Percentiles rank a stretch among this genome's conserved stretches.
Evolutionary conservation across 2,113 vertebrate species (phyloP).

Genomic region (Eleginops maclovinus): DNA sequence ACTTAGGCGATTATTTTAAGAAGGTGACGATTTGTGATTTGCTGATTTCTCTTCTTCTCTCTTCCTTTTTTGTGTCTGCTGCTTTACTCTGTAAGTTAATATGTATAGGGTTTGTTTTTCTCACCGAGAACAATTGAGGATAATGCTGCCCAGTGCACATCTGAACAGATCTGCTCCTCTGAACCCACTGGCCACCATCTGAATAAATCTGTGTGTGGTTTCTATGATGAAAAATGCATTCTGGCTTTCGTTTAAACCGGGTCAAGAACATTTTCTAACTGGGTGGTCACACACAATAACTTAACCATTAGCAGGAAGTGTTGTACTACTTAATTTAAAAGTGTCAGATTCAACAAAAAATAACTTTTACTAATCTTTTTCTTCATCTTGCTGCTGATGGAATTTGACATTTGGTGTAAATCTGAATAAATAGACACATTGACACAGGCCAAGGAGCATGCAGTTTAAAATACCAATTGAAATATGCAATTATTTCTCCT

Average conservation of each 20-base stretch:
- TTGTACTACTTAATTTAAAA: slow-evolving; percentile 13
- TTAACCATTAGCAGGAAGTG: slow-evolving; percentile 22
- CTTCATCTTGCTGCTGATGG: not conserved
- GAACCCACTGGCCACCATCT: slow-evolving; percentile 21
- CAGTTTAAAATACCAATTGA: slow-evolving; percentile 26
- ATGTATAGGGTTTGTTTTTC: not conserved
- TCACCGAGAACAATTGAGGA: not conserved
- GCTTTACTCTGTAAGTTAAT: not conserved
- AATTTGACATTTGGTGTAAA: not conserved
- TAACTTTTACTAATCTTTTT: slow-evolving; percentile 15
- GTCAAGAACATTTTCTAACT: slow-evolving; percentile 26
- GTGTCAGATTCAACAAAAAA: slow-evolving; percentile 25
- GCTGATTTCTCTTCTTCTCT: not conserved
- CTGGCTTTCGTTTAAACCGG: slow-evolving; percentile 27
- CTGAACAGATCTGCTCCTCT: not conserved
- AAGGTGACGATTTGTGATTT: too few species aligned
- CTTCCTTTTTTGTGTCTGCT: not conserved
- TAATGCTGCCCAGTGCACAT: not conserved
- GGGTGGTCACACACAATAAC: slow-evolving; percentile 35
- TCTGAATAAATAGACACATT: not conserved
- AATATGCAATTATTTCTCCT: slow-evolving; percentile 18
- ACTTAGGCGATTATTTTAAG: too few species aligned
- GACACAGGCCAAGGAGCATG: slow-evolving; percentile 5
- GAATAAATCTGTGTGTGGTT: slow-evolving; percentile 42
- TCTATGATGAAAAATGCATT: slow-evolving; percentile 29